A percentile compares a stretch with the other conserved stretches of the same genome.
These are phyloP conservation scores for zebrafish (Danio rerio) DNA, from an alignment of 2,113 vertebrate species.

Conservation along the genomic window DNA sequence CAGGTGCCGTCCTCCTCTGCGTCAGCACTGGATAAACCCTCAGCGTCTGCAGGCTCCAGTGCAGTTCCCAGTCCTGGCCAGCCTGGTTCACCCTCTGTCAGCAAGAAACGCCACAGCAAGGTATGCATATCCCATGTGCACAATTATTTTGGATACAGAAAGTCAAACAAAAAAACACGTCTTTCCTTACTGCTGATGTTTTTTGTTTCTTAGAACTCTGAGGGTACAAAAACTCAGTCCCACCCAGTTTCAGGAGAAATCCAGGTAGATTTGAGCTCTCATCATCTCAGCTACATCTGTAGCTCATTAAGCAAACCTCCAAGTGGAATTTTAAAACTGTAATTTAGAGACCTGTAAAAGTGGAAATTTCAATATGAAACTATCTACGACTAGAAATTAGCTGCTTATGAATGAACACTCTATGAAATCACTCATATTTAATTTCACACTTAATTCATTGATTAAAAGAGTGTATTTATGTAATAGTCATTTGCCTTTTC, in stretches of 20 bases:
- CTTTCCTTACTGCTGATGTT: conserved; percentile 12
- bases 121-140: conserved; percentile 58
- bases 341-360: not conserved
- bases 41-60: conserved; percentile 85
- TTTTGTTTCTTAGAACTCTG: conserved; percentile 78
- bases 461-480: not conserved
- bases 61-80: conserved; percentile 89
- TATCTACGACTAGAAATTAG: not conserved
- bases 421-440: not conserved
- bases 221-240: conserved; percentile 81
- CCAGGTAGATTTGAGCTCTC: conserved; percentile 80
- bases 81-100: conserved; percentile 92
- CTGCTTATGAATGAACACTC: not conserved
- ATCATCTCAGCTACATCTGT: not conserved
- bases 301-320: not conserved
- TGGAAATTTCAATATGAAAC: not conserved
- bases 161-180: not conserved
- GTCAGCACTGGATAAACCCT: conserved; percentile 75
- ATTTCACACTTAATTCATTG: not conserved
- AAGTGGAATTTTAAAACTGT: not conserved
- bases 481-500: no score
- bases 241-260: conserved; percentile 95
- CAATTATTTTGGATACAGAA: conserved; percentile 1
- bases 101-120: conserved; percentile 97
- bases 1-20: conserved; percentile 79